Percentiles rank a stretch among this genome's conserved stretches.
Evolutionary conservation across 2,888 invertebrate genomes (phyloP).

Genomic region (Lissocephala sabroskyi): DNA sequence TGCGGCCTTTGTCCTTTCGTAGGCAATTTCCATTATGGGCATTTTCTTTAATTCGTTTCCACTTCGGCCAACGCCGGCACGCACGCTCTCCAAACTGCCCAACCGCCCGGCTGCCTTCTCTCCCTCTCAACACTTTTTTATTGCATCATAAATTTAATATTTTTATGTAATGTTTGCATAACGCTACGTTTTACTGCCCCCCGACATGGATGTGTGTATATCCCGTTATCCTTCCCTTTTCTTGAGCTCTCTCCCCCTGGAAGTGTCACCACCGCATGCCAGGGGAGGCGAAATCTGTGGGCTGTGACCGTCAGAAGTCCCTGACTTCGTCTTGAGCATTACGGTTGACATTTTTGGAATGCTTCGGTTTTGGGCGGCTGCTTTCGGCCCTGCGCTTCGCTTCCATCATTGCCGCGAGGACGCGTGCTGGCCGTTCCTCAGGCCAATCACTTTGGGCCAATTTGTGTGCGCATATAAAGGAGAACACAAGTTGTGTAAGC

Average conservation of each 20-base stretch:
- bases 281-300: conserved; percentile 23
- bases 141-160: conserved; percentile 64
- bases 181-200: conserved; percentile 58
- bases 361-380: conserved; percentile 36
- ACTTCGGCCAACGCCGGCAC: conserved; percentile 19
- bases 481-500: no score
- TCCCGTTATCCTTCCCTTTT: background rate
- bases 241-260: conserved; percentile 1
- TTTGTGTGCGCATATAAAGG: conserved; percentile 7
- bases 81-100: conserved; percentile 34
- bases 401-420: conserved; percentile 1
- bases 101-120: conserved; percentile 5
- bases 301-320: background rate
- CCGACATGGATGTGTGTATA: conserved; percentile 35
- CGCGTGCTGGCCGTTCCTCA: background rate
- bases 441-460: conserved; percentile 24
- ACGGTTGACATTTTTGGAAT: conserved; percentile 61
- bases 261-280: conserved; percentile 61
- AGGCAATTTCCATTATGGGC: conserved; percentile 34
- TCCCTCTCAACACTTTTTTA: conserved; percentile 56
- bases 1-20: conserved; percentile 8
- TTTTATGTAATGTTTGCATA: conserved; percentile 65
- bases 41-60: conserved; percentile 47
- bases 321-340: conserved; percentile 16
- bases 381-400: conserved; percentile 4